Evolutionary conservation across 2,113 vertebrate genomes (phyloP), one percentile per base, ranked within the genome.

Genomic region (Silurus meridionalis): DNA sequence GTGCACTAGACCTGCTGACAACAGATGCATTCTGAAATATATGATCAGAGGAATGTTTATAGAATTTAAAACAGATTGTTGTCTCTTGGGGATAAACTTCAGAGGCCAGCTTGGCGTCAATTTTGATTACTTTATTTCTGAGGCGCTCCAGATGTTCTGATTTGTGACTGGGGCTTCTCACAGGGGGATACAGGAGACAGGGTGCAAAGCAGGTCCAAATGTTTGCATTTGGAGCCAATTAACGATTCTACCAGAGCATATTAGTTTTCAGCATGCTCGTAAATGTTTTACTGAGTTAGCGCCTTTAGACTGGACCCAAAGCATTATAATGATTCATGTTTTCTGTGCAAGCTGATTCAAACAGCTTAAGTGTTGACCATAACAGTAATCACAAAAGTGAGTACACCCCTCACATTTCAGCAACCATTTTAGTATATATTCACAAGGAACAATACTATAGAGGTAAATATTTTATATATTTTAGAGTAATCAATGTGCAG

Each of bases 81-180:
- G 80, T 85, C 91, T 92, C 92, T 90, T 89, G 89, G 83, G 91
- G 89, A 92, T 90, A 93, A 92, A 92, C 91, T 93, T 93, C 90
- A 87, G 67, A 64, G 77, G 92, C 86, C 92, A 91, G 91, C 87
- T 91, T 93, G 94, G 89, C 61, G 86, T 92, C 90, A 92, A 91
- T 89, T 93, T 93, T 93, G 92, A 93, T 93, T 93, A 91, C 92
- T 93, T 94, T 83, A 92, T 94, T 94, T 94, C 89, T 90, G 90
- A 94, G 83, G 87, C 92, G 91, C 86, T 93, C 92, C 94, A 95
- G 93, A 95, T 95, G 94, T 94, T 93, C 88, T 67, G 83, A 90
- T 88, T 82, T 85, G 89, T 84, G 75, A 90, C 82, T 85, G 82
- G 88, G 82, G 86, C 88, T 87, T 80, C 84, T 84, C 88, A 81